Conservation (phyloP, 2,113 vertebrate species). For the Lepus timidus region DNA sequence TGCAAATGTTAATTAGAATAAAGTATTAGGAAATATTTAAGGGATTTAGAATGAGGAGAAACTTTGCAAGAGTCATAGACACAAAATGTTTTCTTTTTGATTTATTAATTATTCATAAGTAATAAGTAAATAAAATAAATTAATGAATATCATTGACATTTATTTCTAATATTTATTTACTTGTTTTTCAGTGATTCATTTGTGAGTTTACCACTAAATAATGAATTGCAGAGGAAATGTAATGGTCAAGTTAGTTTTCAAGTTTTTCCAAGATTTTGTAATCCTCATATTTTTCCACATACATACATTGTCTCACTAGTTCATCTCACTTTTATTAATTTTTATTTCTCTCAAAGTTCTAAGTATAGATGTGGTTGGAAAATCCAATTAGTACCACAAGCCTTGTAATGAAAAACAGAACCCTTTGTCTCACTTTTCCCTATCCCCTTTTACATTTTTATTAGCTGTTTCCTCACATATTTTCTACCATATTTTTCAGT, state of each 20-base stretch:
- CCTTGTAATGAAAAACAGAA: not conserved
- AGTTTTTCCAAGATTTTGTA: not conserved
- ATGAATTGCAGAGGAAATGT: not conserved
- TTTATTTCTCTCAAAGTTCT: not conserved
- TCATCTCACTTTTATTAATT: slow-evolving; percentile 20
- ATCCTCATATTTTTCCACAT: not conserved
- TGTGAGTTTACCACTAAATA: slow-evolving; percentile 29
- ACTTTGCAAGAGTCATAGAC: not conserved
- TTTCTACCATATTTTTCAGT: not conserved
- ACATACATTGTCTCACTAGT: not conserved
- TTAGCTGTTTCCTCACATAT: not conserved
- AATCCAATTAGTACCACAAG: not conserved
- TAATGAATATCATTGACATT: not conserved
- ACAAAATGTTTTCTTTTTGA: not conserved
- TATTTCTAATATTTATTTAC: slow-evolving; percentile 33
- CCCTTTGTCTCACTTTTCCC: not conserved
- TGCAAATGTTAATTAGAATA: slow-evolving; percentile 9
- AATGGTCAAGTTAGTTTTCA: slow-evolving; percentile 6
- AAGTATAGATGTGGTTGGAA: not conserved
- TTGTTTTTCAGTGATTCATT: slow-evolving; percentile 48
- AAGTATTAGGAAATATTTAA: slow-evolving; percentile 24
- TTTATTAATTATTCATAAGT: no score
- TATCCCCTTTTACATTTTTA: not conserved
- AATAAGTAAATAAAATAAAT: no score
- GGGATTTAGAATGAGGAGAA: not conserved